Conservation (phyloP, 2,113 vertebrate species). For the Chascanopsetta lugubris region DNA sequence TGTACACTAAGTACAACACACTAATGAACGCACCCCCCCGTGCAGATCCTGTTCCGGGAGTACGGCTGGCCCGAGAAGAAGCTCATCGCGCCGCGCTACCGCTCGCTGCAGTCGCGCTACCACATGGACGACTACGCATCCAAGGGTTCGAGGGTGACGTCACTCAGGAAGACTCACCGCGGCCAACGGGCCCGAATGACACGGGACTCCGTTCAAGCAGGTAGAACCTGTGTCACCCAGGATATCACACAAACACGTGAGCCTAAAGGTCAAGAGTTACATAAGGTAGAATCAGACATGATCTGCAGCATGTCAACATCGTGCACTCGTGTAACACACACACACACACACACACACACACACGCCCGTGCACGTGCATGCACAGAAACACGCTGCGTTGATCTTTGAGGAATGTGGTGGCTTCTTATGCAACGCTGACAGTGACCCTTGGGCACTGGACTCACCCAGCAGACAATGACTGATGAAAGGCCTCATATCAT, state of each 20-base stretch:
- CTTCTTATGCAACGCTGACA: slow-evolving; percentile 42
- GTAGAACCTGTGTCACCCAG: slow-evolving; percentile 39
- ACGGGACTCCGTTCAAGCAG: slow-evolving; percentile 66
- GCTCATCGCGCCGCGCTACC: slow-evolving; percentile 72
- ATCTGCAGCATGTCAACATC: not conserved
- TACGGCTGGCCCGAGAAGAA: slow-evolving; percentile 81
- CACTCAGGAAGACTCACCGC: slow-evolving; percentile 78
- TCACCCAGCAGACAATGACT: slow-evolving; percentile 37
- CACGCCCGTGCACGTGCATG: slow-evolving; percentile 4
- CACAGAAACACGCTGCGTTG: not conserved
- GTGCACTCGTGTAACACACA: slow-evolving; percentile 17
- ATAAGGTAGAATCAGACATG: slow-evolving; percentile 26
- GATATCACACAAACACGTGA: slow-evolving; percentile 6
- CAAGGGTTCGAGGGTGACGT: slow-evolving; percentile 67
- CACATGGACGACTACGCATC: slow-evolving; percentile 85
- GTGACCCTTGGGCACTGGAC: slow-evolving; percentile 24
- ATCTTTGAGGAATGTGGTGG: slow-evolving; percentile 13
- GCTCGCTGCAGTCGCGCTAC: slow-evolving; percentile 80
- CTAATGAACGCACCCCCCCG: not conserved
- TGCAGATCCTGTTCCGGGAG: slow-evolving; percentile 81
- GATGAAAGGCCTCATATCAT: slow-evolving; percentile 9
- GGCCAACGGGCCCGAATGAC: slow-evolving; percentile 66
- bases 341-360: slow-evolving; percentile 12
- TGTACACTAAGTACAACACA: not conserved
- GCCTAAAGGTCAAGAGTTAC: slow-evolving; percentile 24